These are phyloP conservation scores for Cryptops parisi DNA, from an alignment of 2,888 invertebrate genomes.

Conservation along the genomic window DNA sequence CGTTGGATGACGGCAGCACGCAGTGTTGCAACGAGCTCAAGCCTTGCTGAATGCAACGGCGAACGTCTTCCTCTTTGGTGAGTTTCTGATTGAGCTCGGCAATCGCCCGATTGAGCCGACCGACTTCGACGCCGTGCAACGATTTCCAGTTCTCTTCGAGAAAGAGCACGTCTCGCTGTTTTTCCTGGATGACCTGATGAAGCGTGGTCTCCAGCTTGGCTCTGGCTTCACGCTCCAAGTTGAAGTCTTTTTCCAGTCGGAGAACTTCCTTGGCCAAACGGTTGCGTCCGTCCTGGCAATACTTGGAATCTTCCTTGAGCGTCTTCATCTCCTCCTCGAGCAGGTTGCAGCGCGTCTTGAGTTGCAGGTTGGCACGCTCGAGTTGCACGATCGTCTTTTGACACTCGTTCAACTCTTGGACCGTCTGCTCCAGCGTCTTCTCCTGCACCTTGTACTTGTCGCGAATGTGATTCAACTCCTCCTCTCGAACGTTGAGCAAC, in stretches of 20 bases:
- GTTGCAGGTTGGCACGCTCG: not conserved
- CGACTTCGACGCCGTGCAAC: constrained; percentile 1
- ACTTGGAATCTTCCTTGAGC: constrained; percentile 4
- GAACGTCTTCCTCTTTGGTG: constrained; percentile 4
- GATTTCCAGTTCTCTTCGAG: constrained; percentile 7
- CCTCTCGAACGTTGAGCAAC: constrained; percentile 5
- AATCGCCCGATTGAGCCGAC: constrained; percentile 2
- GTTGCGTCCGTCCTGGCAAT: constrained; percentile 4
- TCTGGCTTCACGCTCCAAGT: constrained; percentile 4
- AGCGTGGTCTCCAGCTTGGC: constrained; percentile 2
- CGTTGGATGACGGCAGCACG: not conserved
- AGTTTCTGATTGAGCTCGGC: constrained; percentile 2
- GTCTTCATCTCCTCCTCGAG: not conserved
- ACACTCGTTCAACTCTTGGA: not conserved
- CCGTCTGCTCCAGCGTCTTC: not conserved
- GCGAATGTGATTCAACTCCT: not conserved
- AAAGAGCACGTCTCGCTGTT: constrained; percentile 3
- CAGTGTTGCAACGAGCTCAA: not conserved
- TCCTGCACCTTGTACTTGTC: constrained; percentile 10
- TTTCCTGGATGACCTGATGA: constrained; percentile 10
- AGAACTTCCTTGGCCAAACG: constrained; percentile 5
- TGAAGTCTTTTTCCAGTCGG: constrained; percentile 7
- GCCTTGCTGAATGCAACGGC: constrained; percentile 5
- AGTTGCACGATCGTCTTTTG: not conserved
- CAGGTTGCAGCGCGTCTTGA: not conserved